These are phyloP conservation scores for Melitaea cinxia DNA, from an alignment of 1,140 invertebrate genomes.

Conservation along the genomic window DNA sequence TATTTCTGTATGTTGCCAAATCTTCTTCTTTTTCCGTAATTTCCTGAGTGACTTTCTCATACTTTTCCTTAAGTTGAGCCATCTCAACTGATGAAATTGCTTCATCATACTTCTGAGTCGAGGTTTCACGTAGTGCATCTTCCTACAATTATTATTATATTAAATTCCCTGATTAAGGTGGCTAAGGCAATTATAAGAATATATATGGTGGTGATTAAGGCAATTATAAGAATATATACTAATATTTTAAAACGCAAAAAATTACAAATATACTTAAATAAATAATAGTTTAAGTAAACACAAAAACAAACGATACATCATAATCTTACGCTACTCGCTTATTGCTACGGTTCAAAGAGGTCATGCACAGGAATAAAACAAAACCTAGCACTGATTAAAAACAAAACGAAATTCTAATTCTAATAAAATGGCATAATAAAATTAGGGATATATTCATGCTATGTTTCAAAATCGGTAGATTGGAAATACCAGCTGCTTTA, in stretches of 20 bases:
- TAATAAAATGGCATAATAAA: not conserved
- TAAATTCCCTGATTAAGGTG: too few relatives aligned
- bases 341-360: not conserved
- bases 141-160: conserved; percentile 59
- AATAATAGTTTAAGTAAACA: too few relatives aligned
- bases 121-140: conserved; percentile 77
- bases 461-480: conserved; percentile 21
- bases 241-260: too few relatives aligned
- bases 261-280: too few relatives aligned
- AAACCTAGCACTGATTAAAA: not conserved
- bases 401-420: too few relatives aligned
- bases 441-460: conserved; percentile 20
- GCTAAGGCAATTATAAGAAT: too few relatives aligned
- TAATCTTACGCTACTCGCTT: not conserved
- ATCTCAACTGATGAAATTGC: conserved; percentile 80
- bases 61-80: conserved; percentile 79
- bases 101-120: conserved; percentile 80
- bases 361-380: not conserved
- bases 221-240: too few relatives aligned
- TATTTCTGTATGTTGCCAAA: conserved; percentile 55
- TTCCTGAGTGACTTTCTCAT: conserved; percentile 69
- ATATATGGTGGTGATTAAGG: too few relatives aligned
- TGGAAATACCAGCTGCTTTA: conserved; percentile 83
- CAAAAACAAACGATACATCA: not conserved
- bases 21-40: conserved; percentile 72